These are phyloP conservation scores for Avahi laniger DNA, from an alignment of 2,797 vertebrate genomes.

Conservation along the genomic window DNA sequence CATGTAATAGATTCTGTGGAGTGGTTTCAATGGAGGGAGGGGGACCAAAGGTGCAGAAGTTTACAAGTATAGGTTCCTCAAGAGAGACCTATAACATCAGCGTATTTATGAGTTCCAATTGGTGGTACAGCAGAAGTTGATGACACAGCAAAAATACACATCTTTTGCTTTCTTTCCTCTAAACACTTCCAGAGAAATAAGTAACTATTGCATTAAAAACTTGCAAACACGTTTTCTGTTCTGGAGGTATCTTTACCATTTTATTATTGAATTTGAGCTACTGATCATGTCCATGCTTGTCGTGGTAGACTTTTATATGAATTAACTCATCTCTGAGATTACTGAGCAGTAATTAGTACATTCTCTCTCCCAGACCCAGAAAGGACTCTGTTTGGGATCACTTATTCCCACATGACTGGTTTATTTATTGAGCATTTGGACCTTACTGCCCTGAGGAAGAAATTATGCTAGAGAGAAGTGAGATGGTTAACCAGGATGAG, in stretches of 20 bases:
- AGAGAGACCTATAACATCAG: background rate
- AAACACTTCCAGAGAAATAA: background rate
- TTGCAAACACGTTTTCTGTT: background rate
- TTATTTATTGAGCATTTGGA: background rate
- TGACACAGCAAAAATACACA: background rate
- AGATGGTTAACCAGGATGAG: background rate
- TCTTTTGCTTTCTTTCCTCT: background rate
- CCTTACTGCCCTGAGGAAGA: constrained; percentile 14
- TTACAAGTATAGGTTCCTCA: background rate
- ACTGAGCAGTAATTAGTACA: background rate
- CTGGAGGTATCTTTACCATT: background rate
- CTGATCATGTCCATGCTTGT: background rate
- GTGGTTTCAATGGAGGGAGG: background rate
- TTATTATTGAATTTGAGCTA: background rate
- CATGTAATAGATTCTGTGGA: background rate
- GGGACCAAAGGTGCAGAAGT: background rate
- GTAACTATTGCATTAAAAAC: background rate
- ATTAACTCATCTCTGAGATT: background rate
- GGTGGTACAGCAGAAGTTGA: background rate
- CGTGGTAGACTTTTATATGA: background rate
- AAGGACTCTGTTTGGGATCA: background rate
- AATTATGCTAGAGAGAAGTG: constrained; percentile 10
- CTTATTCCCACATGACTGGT: background rate
- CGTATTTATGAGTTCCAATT: background rate
- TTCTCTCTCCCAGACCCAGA: background rate